phyloP scores from a whole-genome alignment of 2,113 vertebrate species.

The Enhydra lutris region DNA sequence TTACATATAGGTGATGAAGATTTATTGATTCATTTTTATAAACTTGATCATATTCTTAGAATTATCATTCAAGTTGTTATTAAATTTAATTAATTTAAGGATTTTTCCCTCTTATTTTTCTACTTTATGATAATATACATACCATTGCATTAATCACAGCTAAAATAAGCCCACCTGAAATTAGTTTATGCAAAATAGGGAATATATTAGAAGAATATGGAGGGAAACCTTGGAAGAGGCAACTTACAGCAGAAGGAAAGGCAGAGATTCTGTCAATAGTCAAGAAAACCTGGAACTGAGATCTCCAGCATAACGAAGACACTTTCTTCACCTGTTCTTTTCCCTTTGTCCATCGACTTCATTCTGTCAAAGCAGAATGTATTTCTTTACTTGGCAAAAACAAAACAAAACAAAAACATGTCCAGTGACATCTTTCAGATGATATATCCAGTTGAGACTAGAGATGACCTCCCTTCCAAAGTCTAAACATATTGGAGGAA shows the following conservation, averaged over 20 bases:
- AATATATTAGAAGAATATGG: not conserved
- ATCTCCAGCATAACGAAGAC: not conserved
- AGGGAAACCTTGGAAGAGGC: not conserved
- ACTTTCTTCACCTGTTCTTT: not conserved
- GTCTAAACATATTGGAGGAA: not conserved
- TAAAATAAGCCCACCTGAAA: conserved; percentile 32
- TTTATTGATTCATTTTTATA: conserved; percentile 30
- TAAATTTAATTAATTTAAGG: not conserved
- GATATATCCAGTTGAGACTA: not conserved
- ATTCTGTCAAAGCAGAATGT: not conserved
- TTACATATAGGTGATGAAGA: not conserved
- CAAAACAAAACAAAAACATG: not conserved
- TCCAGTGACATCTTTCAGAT: not conserved
- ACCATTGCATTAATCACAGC: not conserved
- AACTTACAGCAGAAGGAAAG: not conserved
- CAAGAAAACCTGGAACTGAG: not conserved
- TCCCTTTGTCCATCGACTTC: not conserved
- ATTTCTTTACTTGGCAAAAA: not conserved
- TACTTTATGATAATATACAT: not conserved
- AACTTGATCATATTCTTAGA: conserved; percentile 8
- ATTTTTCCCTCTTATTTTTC: not conserved
- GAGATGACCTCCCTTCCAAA: not conserved
- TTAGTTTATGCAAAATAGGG: not conserved
- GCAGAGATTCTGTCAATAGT: not conserved
- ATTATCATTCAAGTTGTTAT: not conserved